Base-by-base conservation (phyloP, 2,888 invertebrate genomes). In the Stomorhina lunata region DNA sequence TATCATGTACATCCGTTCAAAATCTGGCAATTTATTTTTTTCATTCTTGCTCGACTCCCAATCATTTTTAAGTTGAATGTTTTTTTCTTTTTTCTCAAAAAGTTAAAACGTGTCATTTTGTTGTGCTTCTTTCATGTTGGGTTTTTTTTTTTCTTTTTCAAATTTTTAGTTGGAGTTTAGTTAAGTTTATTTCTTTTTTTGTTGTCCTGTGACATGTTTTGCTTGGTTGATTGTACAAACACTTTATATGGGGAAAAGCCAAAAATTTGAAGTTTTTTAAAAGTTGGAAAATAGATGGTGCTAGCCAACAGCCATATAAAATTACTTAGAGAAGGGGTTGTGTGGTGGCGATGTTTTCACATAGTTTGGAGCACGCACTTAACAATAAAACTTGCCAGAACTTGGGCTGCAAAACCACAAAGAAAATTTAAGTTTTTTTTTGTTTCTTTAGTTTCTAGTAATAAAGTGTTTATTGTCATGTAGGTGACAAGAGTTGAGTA, bases 21-120 rank as follows among this genome's bases (percentile, higher is more conserved):
- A 66, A 57, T 66, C 66, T 72, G 37, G 15, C 29, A 50, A 57
- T 29, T 32, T 27, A 9, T 43, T 40, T 17, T 27, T 17, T 32
- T 66, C 5, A 5, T 61, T 43, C 10, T 53, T 2, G n/a, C 25
- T 50, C n/a, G 5, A 15, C n/a, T 22, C 15, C 43, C 25, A 61
- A 61, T 45, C 2, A 7, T 43, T 29, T 53, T 27, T 59, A 25
- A 17, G 2, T 10, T 61, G 40, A 40, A 3, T 45, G n/a, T 20
- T 48, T 61, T 27, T 17, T 72, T 73, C 7, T 37, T 55, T 37
- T 53, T 53, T 53, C 22, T 27, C 1, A 9, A 7, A 43, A 79
- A 72, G 29, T 59, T 32, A 53, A 77, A 79, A 79, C 79, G 79
- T 79, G 79, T 73, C 72, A 66, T 43, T 73, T 59, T 79, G 50